phyloP scores from a whole-genome alignment of 2,797 vertebrate species.

The Orestias chungarensis region DNA sequence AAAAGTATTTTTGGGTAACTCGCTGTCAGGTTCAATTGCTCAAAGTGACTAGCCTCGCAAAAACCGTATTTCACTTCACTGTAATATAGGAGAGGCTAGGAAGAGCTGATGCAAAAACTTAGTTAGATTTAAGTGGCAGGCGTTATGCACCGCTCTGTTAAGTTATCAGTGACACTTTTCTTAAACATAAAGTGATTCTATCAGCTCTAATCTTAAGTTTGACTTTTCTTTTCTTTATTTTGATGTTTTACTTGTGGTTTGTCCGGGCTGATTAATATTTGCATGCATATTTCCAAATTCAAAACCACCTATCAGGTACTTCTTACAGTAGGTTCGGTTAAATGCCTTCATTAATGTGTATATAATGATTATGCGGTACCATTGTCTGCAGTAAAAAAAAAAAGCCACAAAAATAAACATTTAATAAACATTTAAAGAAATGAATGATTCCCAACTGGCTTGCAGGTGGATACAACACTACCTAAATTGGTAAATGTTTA shows the following conservation, averaged over 20 bases:
- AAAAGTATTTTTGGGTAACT: constrained; percentile 74
- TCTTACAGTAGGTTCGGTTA: background rate
- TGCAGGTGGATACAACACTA: background rate
- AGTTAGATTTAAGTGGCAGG: constrained; percentile 42
- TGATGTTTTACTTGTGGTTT: background rate
- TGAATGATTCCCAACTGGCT: background rate
- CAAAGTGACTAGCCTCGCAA: constrained; percentile 63
- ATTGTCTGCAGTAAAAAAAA: background rate
- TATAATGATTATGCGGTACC: background rate
- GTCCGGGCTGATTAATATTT: background rate
- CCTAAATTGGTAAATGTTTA: background rate
- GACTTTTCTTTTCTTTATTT: background rate
- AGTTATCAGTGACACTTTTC: constrained; percentile 21
- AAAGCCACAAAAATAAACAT: background rate
- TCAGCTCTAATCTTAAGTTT: constrained; percentile 6
- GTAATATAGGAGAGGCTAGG: constrained; percentile 52
- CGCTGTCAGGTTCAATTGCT: constrained; percentile 74
- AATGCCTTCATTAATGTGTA: background rate
- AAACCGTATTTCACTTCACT: constrained; percentile 47
- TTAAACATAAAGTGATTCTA: constrained; percentile 12
- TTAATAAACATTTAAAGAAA: background rate
- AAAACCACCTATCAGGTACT: background rate
- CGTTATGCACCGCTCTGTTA: constrained; percentile 15
- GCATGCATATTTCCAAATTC: background rate
- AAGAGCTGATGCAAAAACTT: constrained; percentile 35